Conservation (phyloP, 2,113 vertebrate genomes). For the Acanthochromis polyacanthus region DNA sequence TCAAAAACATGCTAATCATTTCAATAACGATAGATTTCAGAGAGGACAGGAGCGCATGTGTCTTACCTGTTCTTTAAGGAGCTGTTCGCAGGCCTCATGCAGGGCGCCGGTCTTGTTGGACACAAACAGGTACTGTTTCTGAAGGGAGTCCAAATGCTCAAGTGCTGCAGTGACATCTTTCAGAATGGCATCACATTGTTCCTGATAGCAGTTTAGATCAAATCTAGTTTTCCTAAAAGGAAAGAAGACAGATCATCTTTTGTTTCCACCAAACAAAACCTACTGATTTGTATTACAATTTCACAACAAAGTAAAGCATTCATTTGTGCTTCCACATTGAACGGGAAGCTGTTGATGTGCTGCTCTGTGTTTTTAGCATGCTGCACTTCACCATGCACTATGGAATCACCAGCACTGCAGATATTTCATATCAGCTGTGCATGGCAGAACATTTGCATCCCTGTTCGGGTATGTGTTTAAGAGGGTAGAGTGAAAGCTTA, state of each 20-base stretch:
- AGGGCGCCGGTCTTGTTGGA: slow-evolving; percentile 96
- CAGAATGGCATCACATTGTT: slow-evolving; percentile 95
- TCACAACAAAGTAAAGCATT: background rate
- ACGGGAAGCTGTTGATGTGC: background rate
- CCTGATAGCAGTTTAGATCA: slow-evolving; percentile 94
- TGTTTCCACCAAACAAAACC: background rate
- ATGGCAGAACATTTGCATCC: background rate
- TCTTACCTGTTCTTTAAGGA: slow-evolving; percentile 95
- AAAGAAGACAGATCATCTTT: slow-evolving; percentile 55
- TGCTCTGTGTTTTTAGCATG: too few species aligned
- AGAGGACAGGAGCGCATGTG: background rate
- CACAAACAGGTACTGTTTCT: slow-evolving; percentile 98
- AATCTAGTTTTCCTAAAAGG: slow-evolving; percentile 92
- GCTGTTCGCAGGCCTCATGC: slow-evolving; percentile 97
- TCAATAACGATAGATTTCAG: too few species aligned
- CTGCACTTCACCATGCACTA: background rate
- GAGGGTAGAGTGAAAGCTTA: too few species aligned
- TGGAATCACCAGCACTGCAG: too few species aligned
- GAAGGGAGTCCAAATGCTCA: slow-evolving; percentile 93
- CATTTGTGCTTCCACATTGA: background rate
- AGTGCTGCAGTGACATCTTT: slow-evolving; percentile 93
- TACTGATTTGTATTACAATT: background rate
- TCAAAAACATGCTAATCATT: too few species aligned
- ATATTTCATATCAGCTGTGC: background rate
- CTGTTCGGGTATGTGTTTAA: too few species aligned